Evolutionary conservation across 2,113 vertebrate genomes (phyloP), one percentile per base, ranked within the genome.

Genomic region (Calonectris borealis): DNA sequence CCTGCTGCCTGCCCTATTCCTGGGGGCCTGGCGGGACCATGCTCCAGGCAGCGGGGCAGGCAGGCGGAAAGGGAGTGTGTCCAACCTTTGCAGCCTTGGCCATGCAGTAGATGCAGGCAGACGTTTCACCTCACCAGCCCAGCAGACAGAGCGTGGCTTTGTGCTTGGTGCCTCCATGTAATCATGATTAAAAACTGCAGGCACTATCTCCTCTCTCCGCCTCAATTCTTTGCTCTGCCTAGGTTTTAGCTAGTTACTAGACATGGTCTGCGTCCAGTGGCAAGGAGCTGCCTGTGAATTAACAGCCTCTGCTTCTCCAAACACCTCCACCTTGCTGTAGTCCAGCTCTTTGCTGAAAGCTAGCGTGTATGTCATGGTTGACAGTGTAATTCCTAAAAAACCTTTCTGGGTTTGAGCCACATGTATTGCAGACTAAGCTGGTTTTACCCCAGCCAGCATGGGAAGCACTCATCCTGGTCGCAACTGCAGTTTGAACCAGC

Each of bases 41-140:
- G 17, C 9, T 34, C 3, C 36, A 25, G 42, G 76, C 42, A 19
- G 27, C 0, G 0, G 7, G 27, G 36, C n/a, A 31, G 26, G 6
- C 55, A 42, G 21, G 10, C 3, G 4, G 32, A 20, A 44, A 34
- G 4, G 26, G 25, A 76, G 4, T 1, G 0, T 1, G 4, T 51
- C 7, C 44, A 61, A 24, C 6, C 17, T 44, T 51, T 1, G 1
- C 20, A 21, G 0, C 1, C 40, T 57, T 32, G 25, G 44, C 22
- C 42, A 29, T 77, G 14, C 14, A 21, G 2, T 2, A 1, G 27
- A 55, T 1, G 3, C 9, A 18, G 21, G 17, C 7, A 27, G 79
- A 12, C 0, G 1, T 19, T 58, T 52, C 57, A 58, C 19, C 19
- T 75, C 31, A 11, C 25, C n/a, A 82, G 29, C 11, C 10, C 10